Conservation (phyloP, 2,797 vertebrate species). For the Schizopygopsis malacanthus region DNA sequence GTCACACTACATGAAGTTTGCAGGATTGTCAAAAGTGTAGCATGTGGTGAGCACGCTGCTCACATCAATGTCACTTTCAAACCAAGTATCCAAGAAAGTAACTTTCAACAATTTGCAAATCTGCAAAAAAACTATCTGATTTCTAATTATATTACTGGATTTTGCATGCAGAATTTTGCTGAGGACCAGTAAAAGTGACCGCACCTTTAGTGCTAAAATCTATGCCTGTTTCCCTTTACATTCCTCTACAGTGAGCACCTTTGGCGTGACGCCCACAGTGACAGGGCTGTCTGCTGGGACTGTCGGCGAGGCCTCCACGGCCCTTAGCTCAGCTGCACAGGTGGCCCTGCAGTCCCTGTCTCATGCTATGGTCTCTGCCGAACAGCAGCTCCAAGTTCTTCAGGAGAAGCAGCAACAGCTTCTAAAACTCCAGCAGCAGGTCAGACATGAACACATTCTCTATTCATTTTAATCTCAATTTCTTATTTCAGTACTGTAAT, state of each 20-base stretch:
- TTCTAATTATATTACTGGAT: not conserved
- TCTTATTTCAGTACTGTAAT: not conserved
- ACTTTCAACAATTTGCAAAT: not conserved
- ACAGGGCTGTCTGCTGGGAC: constrained; percentile 93
- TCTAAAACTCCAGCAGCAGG: constrained; percentile 99
- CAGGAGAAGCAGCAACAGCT: constrained; percentile 99
- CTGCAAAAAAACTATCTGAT: not conserved
- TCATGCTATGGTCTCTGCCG: constrained; percentile 99
- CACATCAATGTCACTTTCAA: not conserved
- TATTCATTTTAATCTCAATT: not conserved
- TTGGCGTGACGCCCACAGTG: constrained; percentile 94
- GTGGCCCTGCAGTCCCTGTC: constrained; percentile 99
- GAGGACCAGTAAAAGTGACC: not conserved
- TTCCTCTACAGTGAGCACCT: constrained; percentile 90
- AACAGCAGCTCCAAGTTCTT: constrained; percentile 99
- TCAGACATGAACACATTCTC: constrained; percentile 66
- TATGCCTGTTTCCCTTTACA: not conserved
- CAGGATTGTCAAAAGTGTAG: not conserved
- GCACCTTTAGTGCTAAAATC: not conserved
- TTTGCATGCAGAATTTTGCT: not conserved
- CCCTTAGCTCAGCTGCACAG: constrained; percentile 97
- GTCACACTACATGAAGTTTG: not conserved
- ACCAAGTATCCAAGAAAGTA: not conserved
- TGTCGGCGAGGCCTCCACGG: constrained; percentile 95
- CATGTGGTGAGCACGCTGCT: not conserved